Percentiles rank a stretch among this genome's conserved stretches.
phyloP scores from a whole-genome alignment of 1,140 invertebrate species.

The Cryptotermes secundus region DNA sequence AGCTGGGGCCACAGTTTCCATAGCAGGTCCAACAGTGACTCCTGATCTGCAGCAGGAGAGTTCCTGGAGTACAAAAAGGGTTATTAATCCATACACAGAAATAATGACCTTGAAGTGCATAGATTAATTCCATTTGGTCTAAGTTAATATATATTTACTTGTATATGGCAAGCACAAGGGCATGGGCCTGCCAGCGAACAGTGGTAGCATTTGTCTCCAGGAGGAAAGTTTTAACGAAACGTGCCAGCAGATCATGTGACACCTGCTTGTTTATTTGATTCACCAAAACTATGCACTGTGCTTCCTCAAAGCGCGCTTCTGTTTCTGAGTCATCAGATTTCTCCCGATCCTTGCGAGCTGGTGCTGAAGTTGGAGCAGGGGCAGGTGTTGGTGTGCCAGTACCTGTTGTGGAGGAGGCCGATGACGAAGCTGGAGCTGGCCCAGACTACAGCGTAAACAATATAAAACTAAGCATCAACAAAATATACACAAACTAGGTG shows the following conservation, averaged over 20 bases:
- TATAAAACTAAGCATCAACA: no score
- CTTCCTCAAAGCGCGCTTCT: constrained; percentile 68
- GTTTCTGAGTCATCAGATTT: constrained; percentile 68
- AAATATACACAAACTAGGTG: no score
- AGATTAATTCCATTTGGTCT: background rate
- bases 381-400: background rate
- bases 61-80: constrained; percentile 53
- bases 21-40: constrained; percentile 75
- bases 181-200: constrained; percentile 94
- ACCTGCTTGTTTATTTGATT: constrained; percentile 72
- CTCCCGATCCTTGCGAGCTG: constrained; percentile 57
- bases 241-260: constrained; percentile 63
- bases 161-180: constrained; percentile 79
- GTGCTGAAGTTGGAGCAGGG: background rate
- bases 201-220: constrained; percentile 91
- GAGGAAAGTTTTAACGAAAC: constrained; percentile 88
- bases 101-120: background rate
- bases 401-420: background rate
- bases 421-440: background rate
- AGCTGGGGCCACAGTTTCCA: constrained; percentile 92
- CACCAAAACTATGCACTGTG: constrained; percentile 66
- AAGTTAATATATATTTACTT: constrained; percentile 57
- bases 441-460: background rate
- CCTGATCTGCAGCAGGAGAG: constrained; percentile 73
- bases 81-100: no score